A percentile compares a stretch with the other conserved stretches of the same genome.
Evolutionary conservation across 2,888 invertebrate genomes (phyloP).

Genomic region (Xylocampa areola): DNA sequence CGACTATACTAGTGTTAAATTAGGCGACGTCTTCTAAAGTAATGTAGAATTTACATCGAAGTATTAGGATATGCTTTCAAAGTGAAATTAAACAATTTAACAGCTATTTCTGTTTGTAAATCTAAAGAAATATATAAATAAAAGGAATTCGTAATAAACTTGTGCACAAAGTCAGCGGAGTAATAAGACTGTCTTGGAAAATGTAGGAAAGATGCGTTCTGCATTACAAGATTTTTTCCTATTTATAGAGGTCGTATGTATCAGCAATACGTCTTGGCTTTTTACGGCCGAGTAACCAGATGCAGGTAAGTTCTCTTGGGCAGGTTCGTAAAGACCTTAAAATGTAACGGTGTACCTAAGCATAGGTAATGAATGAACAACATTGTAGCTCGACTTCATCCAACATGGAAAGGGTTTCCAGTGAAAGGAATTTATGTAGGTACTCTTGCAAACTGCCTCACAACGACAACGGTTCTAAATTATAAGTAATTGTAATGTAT

Average conservation of each 20-base stretch:
- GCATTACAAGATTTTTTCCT: constrained; percentile 25
- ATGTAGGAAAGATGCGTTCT: constrained; percentile 33
- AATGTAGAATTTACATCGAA: constrained; percentile 44
- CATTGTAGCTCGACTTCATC: constrained; percentile 55
- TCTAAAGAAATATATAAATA: constrained; percentile 24
- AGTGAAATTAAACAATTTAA: constrained; percentile 31
- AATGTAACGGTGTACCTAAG: constrained; percentile 57
- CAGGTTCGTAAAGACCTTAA: constrained; percentile 53
- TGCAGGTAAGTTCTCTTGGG: constrained; percentile 39
- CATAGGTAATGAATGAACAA: constrained; percentile 58
- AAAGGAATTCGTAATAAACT: constrained; percentile 39
- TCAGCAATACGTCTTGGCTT: constrained; percentile 28
- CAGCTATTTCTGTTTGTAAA: constrained; percentile 19
- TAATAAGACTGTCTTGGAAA: constrained; percentile 13
- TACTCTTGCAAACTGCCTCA: constrained; percentile 57
- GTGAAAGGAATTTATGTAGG: constrained; percentile 68
- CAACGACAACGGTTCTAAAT: constrained; percentile 46
- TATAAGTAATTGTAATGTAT: constrained; percentile 48
- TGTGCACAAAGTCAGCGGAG: constrained; percentile 15
- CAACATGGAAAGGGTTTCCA: constrained; percentile 61
- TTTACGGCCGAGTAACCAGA: constrained; percentile 43
- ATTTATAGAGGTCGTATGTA: constrained; percentile 34
- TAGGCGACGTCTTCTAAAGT: constrained; percentile 42
- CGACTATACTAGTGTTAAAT: constrained; percentile 56
- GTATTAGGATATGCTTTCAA: constrained; percentile 46